phyloP scores from a whole-genome alignment of 2,113 vertebrate species.

The Leucoraja erinaceus region DNA sequence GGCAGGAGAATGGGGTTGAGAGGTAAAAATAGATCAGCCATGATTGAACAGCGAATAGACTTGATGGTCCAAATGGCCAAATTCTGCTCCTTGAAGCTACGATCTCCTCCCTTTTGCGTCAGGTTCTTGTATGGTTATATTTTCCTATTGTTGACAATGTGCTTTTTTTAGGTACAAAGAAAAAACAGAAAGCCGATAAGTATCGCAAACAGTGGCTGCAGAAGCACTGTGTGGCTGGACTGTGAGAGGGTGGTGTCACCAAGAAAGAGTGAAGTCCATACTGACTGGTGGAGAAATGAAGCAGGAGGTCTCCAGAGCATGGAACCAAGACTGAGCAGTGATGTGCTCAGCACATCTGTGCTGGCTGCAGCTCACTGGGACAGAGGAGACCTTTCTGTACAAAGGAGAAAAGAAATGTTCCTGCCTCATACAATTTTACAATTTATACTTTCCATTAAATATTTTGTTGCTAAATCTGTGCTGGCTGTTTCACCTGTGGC shows the following conservation, averaged over 20 bases:
- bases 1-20: no score
- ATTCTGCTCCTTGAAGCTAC: no score
- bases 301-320: not conserved
- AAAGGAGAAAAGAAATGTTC: not conserved
- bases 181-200: conserved; percentile 66
- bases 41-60: no score
- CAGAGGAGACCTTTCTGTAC: not conserved
- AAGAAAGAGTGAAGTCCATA: conserved; percentile 40
- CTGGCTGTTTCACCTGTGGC: not conserved
- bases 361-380: no score
- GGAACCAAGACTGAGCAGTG: not conserved
- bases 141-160: not conserved
- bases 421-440: not conserved
- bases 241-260: conserved; percentile 43
- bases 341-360: not conserved
- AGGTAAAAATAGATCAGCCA: no score
- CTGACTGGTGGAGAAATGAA: not conserved
- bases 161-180: conserved; percentile 55
- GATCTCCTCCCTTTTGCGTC: no score
- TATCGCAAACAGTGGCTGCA: conserved; percentile 69
- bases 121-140: not conserved
- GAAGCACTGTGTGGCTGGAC: conserved; percentile 43
- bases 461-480: not conserved
- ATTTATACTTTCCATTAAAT: not conserved
- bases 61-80: no score